Base-by-base conservation (phyloP, 2,888 invertebrate species). In the Calameuta pallipes region DNA sequence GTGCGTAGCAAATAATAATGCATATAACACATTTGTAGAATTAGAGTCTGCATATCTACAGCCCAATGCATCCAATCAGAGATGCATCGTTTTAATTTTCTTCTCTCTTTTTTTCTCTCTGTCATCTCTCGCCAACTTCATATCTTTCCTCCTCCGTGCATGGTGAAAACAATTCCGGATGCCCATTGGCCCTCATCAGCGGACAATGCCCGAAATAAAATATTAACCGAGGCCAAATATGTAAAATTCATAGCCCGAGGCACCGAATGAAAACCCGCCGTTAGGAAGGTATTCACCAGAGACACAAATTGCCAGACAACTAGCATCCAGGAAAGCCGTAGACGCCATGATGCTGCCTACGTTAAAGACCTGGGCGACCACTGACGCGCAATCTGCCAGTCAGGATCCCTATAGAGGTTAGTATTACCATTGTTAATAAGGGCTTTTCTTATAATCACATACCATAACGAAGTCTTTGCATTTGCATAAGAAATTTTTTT, bases 161-260 rank as follows among this genome's bases (percentile, higher is more conserved):
- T 3, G 12, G 36, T 36, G 3, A 12, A 73, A 76, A 73, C 73
- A 15, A 68, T 76, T 30, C 56, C 33, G 56, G 11, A 12, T 71
- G 23, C 2, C 23, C 56, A 56, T 23, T 56, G 56, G 83, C 80
- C 81, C 87, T 86, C 86, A 87, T 86, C 86, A 86, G 83, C 83
- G 84, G 79, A 88, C 87, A 87, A 87, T 87, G 86, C 80, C 73
- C 73, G 76, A 83, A 81, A 82, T 87, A 83, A 87, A 87, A 85
- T 87, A 86, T 88, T 87, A 87, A 87, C 83, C 79, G 81, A 79
- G 85, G 83, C 84, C 83, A 82, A 85, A 83, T 83, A 85, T 88
- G 83, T 83, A 87, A 87, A 87, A 88, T 88, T 87, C 87, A 87
- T 86, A 77, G 77, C 78, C 69, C 77, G 74, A 78, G 82, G 79